Evolutionary conservation across 92 coral and sea anemone genomes (phyloP).

Genomic region (Phenganax marumi): DNA sequence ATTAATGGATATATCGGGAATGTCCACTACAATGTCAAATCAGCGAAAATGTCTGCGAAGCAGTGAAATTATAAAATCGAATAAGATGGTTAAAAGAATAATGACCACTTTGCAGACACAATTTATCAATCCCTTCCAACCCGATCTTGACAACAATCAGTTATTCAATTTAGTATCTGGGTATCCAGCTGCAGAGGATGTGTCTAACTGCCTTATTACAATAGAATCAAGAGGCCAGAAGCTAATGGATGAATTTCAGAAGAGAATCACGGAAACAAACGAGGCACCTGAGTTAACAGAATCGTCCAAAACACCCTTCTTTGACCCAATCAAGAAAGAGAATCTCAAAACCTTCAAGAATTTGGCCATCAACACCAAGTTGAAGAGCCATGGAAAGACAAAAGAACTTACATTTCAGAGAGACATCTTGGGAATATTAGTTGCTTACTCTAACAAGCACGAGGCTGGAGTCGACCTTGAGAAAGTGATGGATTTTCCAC

Average conservation of each 20-base stretch:
- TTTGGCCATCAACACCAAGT: not conserved
- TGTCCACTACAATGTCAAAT: not conserved
- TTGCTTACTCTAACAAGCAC: conserved; percentile 43
- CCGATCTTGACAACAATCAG: not conserved
- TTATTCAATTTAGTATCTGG: conserved; percentile 19
- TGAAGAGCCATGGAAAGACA: not conserved
- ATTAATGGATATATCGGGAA: conserved; percentile 10
- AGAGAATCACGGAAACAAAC: not conserved
- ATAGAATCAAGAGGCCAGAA: not conserved
- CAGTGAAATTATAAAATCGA: conserved; percentile 5
- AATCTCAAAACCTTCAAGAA: not conserved
- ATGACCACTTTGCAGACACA: not conserved
- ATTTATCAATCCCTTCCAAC: not conserved
- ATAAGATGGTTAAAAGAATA: not conserved
- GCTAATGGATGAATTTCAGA: not conserved
- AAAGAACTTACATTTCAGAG: conserved; percentile 41
- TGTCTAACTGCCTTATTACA: not conserved
- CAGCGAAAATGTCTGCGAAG: conserved; percentile 12
- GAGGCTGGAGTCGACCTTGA: conserved; percentile 38
- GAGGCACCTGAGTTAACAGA: not conserved
- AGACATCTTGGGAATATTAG: conserved; percentile 36
- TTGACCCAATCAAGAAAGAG: conserved; percentile 16
- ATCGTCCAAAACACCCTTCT: not conserved
- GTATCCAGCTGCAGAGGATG: conserved; percentile 5
- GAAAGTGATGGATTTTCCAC: conserved; percentile 21